Conservation (phyloP, 1,140 invertebrate genomes). For the Nylanderia fulva region DNA sequence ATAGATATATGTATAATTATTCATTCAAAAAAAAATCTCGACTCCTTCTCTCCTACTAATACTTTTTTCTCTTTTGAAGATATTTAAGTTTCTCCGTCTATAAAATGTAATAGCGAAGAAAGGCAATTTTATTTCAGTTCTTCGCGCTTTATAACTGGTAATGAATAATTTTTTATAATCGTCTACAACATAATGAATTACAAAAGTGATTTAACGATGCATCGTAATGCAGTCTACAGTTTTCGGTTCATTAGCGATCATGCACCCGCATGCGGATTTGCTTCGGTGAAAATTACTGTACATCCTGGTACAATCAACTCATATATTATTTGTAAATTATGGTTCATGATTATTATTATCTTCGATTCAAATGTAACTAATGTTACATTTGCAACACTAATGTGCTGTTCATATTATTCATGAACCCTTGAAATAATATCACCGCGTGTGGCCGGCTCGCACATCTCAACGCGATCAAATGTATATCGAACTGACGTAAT, state of each 20-base stretch:
- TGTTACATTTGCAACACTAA: conserved; percentile 63
- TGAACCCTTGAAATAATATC: conserved; percentile 48
- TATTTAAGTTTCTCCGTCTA: neutral
- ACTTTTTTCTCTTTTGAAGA: neutral
- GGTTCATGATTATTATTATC: conserved; percentile 63
- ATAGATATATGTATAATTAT: too few relatives aligned
- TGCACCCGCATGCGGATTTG: conserved; percentile 36
- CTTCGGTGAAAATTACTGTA: conserved; percentile 46
- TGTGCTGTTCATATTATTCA: conserved; percentile 52
- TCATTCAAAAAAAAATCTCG: too few relatives aligned
- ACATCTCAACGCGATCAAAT: conserved; percentile 35
- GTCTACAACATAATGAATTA: neutral
- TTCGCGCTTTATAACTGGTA: neutral
- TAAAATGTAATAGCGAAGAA: neutral
- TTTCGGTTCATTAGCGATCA: conserved; percentile 46
- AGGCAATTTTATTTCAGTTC: neutral
- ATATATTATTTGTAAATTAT: conserved; percentile 61
- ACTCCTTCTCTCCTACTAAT: too few relatives aligned
- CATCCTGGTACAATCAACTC: conserved; percentile 52
- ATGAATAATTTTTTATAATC: neutral
- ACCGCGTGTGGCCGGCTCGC: neutral
- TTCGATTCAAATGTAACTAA: conserved; percentile 57
- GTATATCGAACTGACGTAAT: conserved; percentile 13
- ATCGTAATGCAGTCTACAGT: conserved; percentile 34
- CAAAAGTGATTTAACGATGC: conserved; percentile 44